Evolutionary conservation across 2,888 invertebrate genomes (phyloP), one percentile per base, ranked within the genome.

Genomic region (Athalia rosae): DNA sequence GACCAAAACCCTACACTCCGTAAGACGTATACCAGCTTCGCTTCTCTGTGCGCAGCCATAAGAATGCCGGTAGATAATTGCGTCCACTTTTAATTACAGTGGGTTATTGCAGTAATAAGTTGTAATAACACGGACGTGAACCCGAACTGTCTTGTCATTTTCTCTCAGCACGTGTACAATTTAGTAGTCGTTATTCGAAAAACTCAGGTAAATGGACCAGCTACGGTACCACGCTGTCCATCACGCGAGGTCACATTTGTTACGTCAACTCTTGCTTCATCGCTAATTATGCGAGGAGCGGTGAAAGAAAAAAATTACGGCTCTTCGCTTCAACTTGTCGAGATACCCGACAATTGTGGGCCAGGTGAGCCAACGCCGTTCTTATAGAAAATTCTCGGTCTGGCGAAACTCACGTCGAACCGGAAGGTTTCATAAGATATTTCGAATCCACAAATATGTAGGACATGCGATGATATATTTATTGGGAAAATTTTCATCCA

Each of bases 231-330:
- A 58, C 53, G 53, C 4, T 5, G 66, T 45, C 50, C n/a, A 59
- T 69, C 77, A 77, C 77, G 67, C 77, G 69, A 69, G 77, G 77
- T 77, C 77, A 77, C 61, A 67, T 77, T 67, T 69, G 67, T 77
- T 77, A 69, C 59, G 61, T 67, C 67, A 61, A 67, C 53, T 41
- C 67, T 76, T 66, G 63, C 76, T 56, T 7, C 77, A 69, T 58
- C 66, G 58, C 59, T 77, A 77, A 77, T 77, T 77, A 61, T 77
- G 59, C 59, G 28, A 58, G 69, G 13, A n/a, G 58, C 11, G 48
- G 58, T 48, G 48, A 28, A 2, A 28, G 45, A 47, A 61, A 43
- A 8, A 59, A 58, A 71, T 58, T 71, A 56, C n/a, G 58, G 45
- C 45, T 4, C 13, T 13, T 56, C 45, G 9, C 45, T 11, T 56